Evolutionary conservation across 2,113 vertebrate genomes (phyloP), one percentile per base, ranked within the genome.

Genomic region (Nannobrachium achirus): DNA sequence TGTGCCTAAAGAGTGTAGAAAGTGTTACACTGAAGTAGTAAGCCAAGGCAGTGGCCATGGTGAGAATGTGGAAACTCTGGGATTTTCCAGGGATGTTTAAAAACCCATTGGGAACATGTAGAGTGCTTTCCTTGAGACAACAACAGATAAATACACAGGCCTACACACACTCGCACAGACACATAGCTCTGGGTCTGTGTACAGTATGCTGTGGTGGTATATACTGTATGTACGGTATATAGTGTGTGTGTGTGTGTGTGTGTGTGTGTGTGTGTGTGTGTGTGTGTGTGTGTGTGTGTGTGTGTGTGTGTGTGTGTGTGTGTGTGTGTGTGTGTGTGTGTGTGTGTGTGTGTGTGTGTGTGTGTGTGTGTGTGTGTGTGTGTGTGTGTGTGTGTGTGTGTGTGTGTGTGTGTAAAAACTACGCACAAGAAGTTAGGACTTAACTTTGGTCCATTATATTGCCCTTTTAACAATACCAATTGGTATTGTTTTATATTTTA

Each of bases 31-130:
- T 56, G 79, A 46, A 44, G 67, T 33, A 33, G 25, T 58, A 1
- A 49, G 73, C 66, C 66, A 72, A 49, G 56, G 69, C 49, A 10
- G 69, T 74, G 76, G 74, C 56, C 61, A 39, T n/a, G 49, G 60
- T 66, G 64, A 55, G 67, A 77, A 64, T 50, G 69, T 75, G 87
- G 91, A 87, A 89, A 88, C 64, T 87, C 86, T n/a, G 91, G 91
- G 90, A 81, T 89, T 91, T 93, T 93, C 91, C 91, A 87, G 80
- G 38, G 59, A 56, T 78, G 80, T 68, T n/a, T 82, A 63, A 65
- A 73, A 74, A 65, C 71, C 58, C 63, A 78, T 77, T 55, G 76
- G 81, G 76, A 89, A 80, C 53, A 33, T 73, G 44, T 18, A 72
- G 57, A 62, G 69, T 81, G 66, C 40, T 77, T 70, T 44, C 66